phyloP scores from a whole-genome alignment of 1,140 invertebrate genomes.

The Drosophila murphyi region DNA sequence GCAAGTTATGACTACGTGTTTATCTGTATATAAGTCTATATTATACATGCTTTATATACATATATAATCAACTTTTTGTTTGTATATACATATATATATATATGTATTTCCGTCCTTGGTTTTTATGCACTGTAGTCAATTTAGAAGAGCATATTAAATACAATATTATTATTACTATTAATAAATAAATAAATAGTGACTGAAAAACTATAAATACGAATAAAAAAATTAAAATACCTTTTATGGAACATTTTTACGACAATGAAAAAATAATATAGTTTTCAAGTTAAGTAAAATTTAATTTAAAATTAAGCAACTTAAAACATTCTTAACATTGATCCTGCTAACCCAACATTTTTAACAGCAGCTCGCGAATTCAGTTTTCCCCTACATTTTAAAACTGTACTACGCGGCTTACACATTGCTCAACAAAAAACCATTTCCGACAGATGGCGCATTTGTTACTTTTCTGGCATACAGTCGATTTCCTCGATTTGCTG shows the following conservation, averaged over 20 bases:
- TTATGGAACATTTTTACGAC: background rate
- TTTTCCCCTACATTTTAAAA: constrained; percentile 1
- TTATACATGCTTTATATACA: no score
- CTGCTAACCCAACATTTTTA: background rate
- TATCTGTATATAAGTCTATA: no score
- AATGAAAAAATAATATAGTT: background rate
- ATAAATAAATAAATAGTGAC: no score
- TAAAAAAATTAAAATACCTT: background rate
- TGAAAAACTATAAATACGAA: no score
- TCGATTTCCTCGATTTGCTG: background rate
- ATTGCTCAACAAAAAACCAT: background rate
- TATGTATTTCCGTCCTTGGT: background rate
- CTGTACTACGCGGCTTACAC: background rate
- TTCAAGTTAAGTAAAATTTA: no score
- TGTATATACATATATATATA: background rate
- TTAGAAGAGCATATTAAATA: no score
- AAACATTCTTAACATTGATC: no score
- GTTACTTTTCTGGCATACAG: background rate
- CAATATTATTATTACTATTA: no score
- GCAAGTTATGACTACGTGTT: no score
- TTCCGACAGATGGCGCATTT: constrained; percentile 23
- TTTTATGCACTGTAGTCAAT: background rate
- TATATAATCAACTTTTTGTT: background rate
- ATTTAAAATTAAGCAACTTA: no score
- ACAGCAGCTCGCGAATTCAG: background rate